Base-by-base conservation (phyloP, 1,140 invertebrate species). In the Drosophila lowei region DNA sequence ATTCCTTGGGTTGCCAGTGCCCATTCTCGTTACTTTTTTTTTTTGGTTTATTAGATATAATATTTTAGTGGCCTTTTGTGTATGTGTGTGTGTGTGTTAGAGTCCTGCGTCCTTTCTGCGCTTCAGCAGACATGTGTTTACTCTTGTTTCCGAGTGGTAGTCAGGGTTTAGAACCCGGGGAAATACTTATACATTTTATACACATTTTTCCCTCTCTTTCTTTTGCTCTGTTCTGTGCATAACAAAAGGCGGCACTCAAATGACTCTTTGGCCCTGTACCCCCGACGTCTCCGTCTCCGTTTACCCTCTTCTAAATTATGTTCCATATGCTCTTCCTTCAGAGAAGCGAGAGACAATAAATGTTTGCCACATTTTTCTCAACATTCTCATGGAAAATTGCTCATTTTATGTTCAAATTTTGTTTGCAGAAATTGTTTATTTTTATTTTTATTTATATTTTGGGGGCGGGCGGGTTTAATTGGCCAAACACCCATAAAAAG, bases 21-120 rank as follows among this genome's bases (percentile, higher is more conserved):
- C 28, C 28, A 28, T 30, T 30, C 28, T 41, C 44, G 25, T 48
- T 38, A 30, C 50, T 71, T 60, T 48, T 57, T 50, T 47, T 58
- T 58, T 57, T 75, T 86, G 77, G 77, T 85, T 85, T 85, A 85
- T 85, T 85, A 85, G 81, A 86, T 86, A 85, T 85, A 85, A 85
- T 85, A 85, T 86, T 85, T 85, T 85, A 85, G 81, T 85, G 81
- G 73, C 77, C 80, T 85, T 77, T 85, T 50, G 60, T 55, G 41
- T 64, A 42, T 53, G 58, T 54, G 54, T 47, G 53, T 44, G 59
- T 56, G 25, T 30, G 23, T 23, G 23, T 23, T 23, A 5, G 4
- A 23, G 50, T 55, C 50, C 66, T 63, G 57, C 18, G 67, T 59
- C 50, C 47, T 65, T 42, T 61, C 34, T 58, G 61, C 80, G 64